Conservation (phyloP, 1,140 invertebrate genomes). For the Drosophila lacteicornis region DNA sequence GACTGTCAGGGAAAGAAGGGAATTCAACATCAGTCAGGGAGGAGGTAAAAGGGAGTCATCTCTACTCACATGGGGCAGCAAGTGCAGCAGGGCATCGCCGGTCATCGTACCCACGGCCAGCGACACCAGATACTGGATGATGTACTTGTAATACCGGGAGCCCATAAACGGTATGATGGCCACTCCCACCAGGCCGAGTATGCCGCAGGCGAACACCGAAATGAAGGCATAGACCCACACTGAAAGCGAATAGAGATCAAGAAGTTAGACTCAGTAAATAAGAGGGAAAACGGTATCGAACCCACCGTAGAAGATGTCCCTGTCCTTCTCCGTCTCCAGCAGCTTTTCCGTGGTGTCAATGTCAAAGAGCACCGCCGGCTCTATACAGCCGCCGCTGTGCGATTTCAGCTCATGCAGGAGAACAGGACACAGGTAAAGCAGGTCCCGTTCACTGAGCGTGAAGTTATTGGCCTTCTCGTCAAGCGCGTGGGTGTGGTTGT, state of each 20-base stretch:
- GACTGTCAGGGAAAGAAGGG: conserved; percentile 44
- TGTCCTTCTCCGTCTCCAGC: conserved; percentile 39
- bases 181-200: conserved; percentile 93
- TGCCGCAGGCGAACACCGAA: conserved; percentile 93
- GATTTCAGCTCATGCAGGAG: conserved; percentile 88
- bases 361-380: conserved; percentile 43
- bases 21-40: background rate
- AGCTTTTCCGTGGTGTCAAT: conserved; percentile 51
- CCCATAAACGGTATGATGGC: conserved; percentile 95
- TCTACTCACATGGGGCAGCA: conserved; percentile 93
- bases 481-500: conserved; percentile 1
- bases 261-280: too few species aligned
- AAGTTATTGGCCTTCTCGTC: conserved; percentile 39
- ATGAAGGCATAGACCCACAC: conserved; percentile 93
- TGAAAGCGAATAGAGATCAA: conserved; percentile 71
- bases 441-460: conserved; percentile 63
- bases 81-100: conserved; percentile 96
- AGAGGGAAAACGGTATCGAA: background rate
- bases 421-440: conserved; percentile 88
- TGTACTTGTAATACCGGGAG: conserved; percentile 94
- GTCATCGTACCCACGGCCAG: conserved; percentile 95
- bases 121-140: conserved; percentile 96
- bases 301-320: conserved; percentile 77
- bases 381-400: conserved; percentile 87
- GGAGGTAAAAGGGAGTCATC: background rate